Evolutionary conservation across 2,888 invertebrate genomes (phyloP), one percentile per base, ranked within the genome.

Genomic region (Ganaspis brasiliensis): DNA sequence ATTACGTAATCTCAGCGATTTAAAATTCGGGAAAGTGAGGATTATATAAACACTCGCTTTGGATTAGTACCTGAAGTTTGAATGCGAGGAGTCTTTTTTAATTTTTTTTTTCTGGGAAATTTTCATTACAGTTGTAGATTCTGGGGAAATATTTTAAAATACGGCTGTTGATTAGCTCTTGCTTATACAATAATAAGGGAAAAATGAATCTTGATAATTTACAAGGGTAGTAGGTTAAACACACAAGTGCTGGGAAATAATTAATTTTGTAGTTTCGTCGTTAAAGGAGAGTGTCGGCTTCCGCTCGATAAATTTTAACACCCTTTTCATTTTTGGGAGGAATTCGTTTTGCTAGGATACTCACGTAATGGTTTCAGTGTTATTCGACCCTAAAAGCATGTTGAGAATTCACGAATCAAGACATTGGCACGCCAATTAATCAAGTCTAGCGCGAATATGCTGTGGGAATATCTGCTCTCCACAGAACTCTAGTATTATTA

Each of bases 361-460:
- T 16, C 3, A 0, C 26, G 26, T 14, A 16, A 37, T 61, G 5
- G 16, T 61, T 61, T 37, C 26, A 31, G 35, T 37, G 61, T 61
- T 61, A 61, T 61, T 37, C 35, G 61, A 19, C 10, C 1, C 19
- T 12, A 1, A 4, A 37, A 37, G 81, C 75, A 79, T 77, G 75
- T 78, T 79, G 37, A 55, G 76, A 79, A 81, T 80, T 75, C 74
- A 74, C 59, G 49, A 74, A 74, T 74, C 56, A 74, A 76, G 74
- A 77, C 79, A 74, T 73, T 55, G 81, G 76, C 79, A 79, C 76
- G 74, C 70, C 77, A 78, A 81, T 81, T 81, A 81, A 81, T 79
- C 81, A 72, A 78, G 76, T 75, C 72, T 70, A 73, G 63, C 31
- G 40, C 31, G 74, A 81, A 77, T 81, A 67, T 72, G 75, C 74